Base-by-base conservation (phyloP, 2,113 vertebrate species). In the Fulica atra region DNA sequence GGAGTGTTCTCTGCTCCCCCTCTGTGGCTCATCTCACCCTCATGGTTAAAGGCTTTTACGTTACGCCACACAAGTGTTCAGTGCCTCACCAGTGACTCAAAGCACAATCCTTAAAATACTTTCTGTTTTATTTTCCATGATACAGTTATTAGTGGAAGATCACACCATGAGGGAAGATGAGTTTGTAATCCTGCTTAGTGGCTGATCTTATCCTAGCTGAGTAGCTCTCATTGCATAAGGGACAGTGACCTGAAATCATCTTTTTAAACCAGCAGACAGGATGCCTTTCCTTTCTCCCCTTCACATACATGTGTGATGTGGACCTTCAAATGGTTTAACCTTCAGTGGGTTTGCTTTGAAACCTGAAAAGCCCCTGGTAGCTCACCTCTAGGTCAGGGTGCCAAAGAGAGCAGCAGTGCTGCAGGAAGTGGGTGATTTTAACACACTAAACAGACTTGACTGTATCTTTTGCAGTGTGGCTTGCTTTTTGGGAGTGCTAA, bases 161-260 rank as follows among this genome's bases (percentile, higher is more conserved):
- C 90, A 57, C 44, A 9, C 76, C 68, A 35, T 0, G 4, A 61
- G 88, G 80, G 86, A 76, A 88, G 90, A 93, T 94, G 81, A 76
- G 65, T 91, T 76, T 89, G 88, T 93, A 95, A 94, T 94, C 93
- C 95, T 53, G 44, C 86, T 92, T 94, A 92, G 89, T 29, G 81
- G 77, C 46, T 91, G 92, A 91, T 95, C 91, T 95, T 91, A 92
- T 65, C 88, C 40, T 48, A 48, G 83, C 84, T 54, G 88, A 92
- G 88, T 82, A 65, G 61, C 88, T 91, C 66, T 74, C 1, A 29
- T 94, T 95, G 71, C 93, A 18, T 95, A 96, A 96, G 88, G 86
- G 78, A 91, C 70, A 72, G 92, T 93, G 93, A 96, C 95, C 88
- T 95, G 73, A 93, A 77, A 95, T 70, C 11, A 21, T 89, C 77